Base-by-base conservation (phyloP, 2,113 vertebrate genomes). In the Menidia beryllina region DNA sequence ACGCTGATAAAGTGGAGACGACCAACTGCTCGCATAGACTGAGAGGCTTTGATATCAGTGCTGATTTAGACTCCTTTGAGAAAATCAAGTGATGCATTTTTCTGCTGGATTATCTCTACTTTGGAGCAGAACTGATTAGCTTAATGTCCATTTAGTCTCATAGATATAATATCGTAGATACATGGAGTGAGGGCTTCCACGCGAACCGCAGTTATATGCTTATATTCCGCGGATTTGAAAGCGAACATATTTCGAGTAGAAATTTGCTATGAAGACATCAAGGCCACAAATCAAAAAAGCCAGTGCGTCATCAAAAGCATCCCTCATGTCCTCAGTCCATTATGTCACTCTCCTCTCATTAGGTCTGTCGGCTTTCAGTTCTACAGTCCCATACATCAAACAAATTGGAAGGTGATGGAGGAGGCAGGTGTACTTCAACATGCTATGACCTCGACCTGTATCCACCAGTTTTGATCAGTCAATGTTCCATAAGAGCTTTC, bases 1-100 rank as follows among this genome's bases (percentile, higher is more conserved):
- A 80, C 61, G 72, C 59, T 48, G 75, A 76, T 81, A 66, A 84
- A 72, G 24, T 39, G 57, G 53, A 68, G 39, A 71, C 45, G 53
- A 68, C 53, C 7, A 36, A 52, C 57, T 61, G n/a, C 57, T 73
- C 56, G 56, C n/a, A 50, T 25, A 70, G 55, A 49, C 17, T 19
- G 27, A 38, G 57, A 47, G 48, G 43, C 19, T 51, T 15, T 20
- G 8, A 84, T 53, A 67, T 79, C 69, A 45, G 24, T 19, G 39
- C 30, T 63, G 53, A 73, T 68, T 79, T 61, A 62, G 43, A 48
- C 27, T 64, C 53, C 71, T 65, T 45, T 30, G 26, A 39, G 61
- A 62, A 52, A 74, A 79, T 69, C 36, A 80, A 77, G 67, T 17
- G 47, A 24, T 20, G 8, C 27, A 34, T 47, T 56, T 58, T 64